Conservation (phyloP, 2,797 vertebrate species). For the Falco peregrinus region DNA sequence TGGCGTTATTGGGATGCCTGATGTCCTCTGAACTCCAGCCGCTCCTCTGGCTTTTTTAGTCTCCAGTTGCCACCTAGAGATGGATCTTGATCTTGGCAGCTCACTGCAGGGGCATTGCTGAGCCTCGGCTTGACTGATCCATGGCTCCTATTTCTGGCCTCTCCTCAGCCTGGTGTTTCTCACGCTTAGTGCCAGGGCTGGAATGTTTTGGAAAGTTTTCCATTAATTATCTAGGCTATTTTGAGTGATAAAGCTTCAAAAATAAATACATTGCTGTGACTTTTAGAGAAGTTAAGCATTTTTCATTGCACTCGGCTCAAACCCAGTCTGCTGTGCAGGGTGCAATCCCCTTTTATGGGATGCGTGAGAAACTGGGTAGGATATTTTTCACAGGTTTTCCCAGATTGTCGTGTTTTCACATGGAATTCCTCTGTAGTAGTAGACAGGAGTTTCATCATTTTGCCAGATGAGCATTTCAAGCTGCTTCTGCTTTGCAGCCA, state of each 20-base stretch:
- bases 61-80: background rate
- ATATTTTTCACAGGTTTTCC: slow-evolving; percentile 31
- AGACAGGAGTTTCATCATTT: background rate
- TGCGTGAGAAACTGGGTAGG: slow-evolving; percentile 3
- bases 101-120: background rate
- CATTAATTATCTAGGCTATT: slow-evolving; percentile 33
- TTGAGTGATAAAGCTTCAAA: slow-evolving; percentile 18
- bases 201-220: slow-evolving; percentile 46
- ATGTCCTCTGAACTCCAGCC: background rate
- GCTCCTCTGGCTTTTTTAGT: background rate
- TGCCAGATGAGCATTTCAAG: slow-evolving; percentile 18
- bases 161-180: slow-evolving; percentile 34
- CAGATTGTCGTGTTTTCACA: background rate
- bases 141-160: slow-evolving; percentile 1
- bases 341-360: background rate
- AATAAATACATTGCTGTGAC: background rate
- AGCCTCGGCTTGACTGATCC: background rate
- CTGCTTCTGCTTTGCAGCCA: slow-evolving; percentile 11
- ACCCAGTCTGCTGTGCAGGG: background rate
- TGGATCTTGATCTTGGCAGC: background rate
- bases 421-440: background rate
- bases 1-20: background rate
- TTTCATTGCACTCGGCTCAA: background rate
- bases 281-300: background rate
- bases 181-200: slow-evolving; percentile 29